These are phyloP conservation scores for Hololepta plana DNA, from an alignment of 2,888 invertebrate species.

Conservation along the genomic window DNA sequence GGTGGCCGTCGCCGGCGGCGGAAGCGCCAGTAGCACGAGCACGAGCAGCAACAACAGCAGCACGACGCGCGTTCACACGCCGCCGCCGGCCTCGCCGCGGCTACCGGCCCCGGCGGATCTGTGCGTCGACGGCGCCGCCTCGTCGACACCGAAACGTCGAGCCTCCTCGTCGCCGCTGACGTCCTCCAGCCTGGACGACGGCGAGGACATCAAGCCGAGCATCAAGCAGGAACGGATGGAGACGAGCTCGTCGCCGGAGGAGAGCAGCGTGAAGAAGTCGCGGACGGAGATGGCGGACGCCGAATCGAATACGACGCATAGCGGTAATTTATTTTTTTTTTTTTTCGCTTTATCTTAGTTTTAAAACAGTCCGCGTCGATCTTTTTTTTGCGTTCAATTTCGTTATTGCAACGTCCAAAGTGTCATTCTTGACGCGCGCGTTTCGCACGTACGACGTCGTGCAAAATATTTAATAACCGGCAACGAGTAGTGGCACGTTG, in stretches of 20 bases:
- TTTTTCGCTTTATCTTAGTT: constrained; percentile 1
- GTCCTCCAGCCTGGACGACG: constrained; percentile 25
- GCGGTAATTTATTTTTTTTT: constrained; percentile 44
- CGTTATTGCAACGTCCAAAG: too few species aligned
- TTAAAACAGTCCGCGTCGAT: too few species aligned
- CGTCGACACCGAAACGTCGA: constrained; percentile 52
- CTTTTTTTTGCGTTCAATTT: too few species aligned
- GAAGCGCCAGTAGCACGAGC: constrained; percentile 15
- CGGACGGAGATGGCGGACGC: constrained; percentile 73
- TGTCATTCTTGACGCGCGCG: too few species aligned
- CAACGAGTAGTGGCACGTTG: too few species aligned
- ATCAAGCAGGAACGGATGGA: constrained; percentile 53
- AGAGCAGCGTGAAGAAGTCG: constrained; percentile 44
- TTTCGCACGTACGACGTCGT: too few species aligned
- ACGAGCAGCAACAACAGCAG: constrained; percentile 13
- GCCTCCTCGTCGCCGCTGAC: constrained; percentile 30
- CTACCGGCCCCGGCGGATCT: constrained; percentile 42
- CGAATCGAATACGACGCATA: constrained; percentile 79
- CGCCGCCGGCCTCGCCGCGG: constrained; percentile 50
- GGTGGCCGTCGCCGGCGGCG: constrained; percentile 16
- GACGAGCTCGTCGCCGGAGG: constrained; percentile 37
- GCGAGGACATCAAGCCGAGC: constrained; percentile 28
- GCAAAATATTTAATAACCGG: too few species aligned
- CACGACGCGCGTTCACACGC: constrained; percentile 51
- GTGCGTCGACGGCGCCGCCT: constrained; percentile 63